Evolutionary conservation across 53 echinoderm and acorn worm genomes (phyloP).

Genomic region (Patiria pectinifera): DNA sequence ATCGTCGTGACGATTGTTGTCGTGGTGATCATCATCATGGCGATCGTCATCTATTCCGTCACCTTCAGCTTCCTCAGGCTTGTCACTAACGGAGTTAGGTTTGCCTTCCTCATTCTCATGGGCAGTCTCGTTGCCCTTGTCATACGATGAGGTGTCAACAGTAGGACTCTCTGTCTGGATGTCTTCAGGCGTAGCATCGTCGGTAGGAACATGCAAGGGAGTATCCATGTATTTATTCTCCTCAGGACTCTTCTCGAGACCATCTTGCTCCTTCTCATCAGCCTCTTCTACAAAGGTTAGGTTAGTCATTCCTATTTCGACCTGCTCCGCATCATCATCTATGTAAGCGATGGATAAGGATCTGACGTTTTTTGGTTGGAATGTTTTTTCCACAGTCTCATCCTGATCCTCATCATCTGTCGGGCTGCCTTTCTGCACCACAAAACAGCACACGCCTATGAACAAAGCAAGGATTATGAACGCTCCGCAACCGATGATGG

Average conservation of each 20-base stretch:
- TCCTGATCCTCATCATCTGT: background rate
- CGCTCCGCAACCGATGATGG: constrained; percentile 3
- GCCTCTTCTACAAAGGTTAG: background rate
- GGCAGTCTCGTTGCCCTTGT: background rate
- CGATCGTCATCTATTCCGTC: background rate
- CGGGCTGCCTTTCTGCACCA: background rate
- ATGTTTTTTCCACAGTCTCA: background rate
- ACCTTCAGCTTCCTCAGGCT: background rate
- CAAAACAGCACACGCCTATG: background rate
- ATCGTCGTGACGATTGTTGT: no score
- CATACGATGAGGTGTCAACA: background rate
- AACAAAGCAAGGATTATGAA: background rate
- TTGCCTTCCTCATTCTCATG: background rate
- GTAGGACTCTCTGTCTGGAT: background rate
- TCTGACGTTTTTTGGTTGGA: background rate
- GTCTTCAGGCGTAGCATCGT: background rate
- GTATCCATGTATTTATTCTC: background rate
- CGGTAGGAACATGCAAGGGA: background rate
- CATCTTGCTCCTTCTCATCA: background rate
- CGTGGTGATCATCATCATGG: background rate
- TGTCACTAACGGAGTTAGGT: background rate
- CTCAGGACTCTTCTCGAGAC: background rate
- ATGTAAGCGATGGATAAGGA: constrained; percentile 12
- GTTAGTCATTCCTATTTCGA: background rate
- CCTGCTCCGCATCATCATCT: background rate